Evolutionary conservation across 1,140 invertebrate genomes (phyloP), one percentile per base, ranked within the genome.

Genomic region (Pachyrhynchus sulphureomaculatus): DNA sequence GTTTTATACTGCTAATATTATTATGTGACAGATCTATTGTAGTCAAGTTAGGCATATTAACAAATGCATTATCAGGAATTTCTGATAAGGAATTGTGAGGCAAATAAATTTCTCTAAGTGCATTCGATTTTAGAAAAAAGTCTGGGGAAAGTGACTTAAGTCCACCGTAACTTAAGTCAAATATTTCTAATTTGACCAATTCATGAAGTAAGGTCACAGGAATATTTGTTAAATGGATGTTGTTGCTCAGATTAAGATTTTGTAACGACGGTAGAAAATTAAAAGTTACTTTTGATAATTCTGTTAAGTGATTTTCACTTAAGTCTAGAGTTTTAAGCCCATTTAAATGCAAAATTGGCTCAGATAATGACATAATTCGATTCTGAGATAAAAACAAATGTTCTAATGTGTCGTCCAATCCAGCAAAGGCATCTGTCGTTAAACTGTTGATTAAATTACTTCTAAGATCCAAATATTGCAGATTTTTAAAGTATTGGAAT

Each of bases 321-420:
- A 94, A 73, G 75, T 93, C 89, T 6, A 94, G 76, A 23, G 81
- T 84, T 67, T 86, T 78, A 5, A 94, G 76, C 51, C 84, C 85
- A 0, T 79, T 75, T 45, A 91, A 76, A 0, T 83, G 77, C 15
- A 93, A 74, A 1, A 87, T 83, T 41, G 82, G 81, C n/a, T 84
- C 82, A 0, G 83, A 78, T 42, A 89, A 75, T 4, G 82, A 82
- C 4, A 84, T 83, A 2, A 95, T 82, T 48, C 85, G 82, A 72
- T 95, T 95, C 68, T 88, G 86, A 4, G 86, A 85, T 1, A 94
- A 70, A 71, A 89, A 87, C 10, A 96, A 75, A 62, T 86, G 83
- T 62, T 86, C 78, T 8, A 95, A 74, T 5, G 84, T 88, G 26
- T 84, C 80, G 75, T 92, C 88, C 17, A 93, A 69, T 0, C 91